phyloP scores from a whole-genome alignment of 2,113 vertebrate species.

The Myodes glareolus region DNA sequence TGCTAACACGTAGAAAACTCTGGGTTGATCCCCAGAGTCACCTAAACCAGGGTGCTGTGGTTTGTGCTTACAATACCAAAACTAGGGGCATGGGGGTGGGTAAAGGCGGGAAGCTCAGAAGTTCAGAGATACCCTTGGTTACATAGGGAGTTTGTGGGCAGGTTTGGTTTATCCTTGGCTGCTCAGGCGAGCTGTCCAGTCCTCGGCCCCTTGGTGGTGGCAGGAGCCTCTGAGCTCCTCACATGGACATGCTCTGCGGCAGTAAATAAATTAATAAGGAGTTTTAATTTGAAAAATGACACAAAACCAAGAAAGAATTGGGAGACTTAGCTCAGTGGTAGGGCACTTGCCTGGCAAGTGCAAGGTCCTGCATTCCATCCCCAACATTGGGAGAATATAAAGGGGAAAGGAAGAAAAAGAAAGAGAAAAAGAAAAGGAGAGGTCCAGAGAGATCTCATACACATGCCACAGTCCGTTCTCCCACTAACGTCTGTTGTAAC shows the following conservation, averaged over 20 bases:
- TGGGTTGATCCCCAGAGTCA: not conserved
- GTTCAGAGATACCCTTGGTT: not conserved
- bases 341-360: not conserved
- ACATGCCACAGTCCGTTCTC: not conserved
- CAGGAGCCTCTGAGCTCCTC: not conserved
- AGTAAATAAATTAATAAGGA: not conserved
- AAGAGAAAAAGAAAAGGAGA: no score
- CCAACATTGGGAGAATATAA: not conserved
- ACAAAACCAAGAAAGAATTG: not conserved
- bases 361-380: not conserved
- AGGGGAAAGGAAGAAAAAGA: not conserved
- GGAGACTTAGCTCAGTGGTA: not conserved
- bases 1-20: fast-evolving
- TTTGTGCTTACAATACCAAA: not conserved
- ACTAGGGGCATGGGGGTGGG: not conserved
- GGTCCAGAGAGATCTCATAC: no score
- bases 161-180: not conserved
- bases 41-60: not conserved
- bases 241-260: not conserved
- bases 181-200: not conserved
- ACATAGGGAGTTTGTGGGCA: not conserved
- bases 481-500: not conserved
- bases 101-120: not conserved
- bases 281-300: not conserved
- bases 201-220: not conserved